Evolutionary conservation across 2,113 vertebrate species (phyloP).

Genomic region (Penelope pileata): DNA sequence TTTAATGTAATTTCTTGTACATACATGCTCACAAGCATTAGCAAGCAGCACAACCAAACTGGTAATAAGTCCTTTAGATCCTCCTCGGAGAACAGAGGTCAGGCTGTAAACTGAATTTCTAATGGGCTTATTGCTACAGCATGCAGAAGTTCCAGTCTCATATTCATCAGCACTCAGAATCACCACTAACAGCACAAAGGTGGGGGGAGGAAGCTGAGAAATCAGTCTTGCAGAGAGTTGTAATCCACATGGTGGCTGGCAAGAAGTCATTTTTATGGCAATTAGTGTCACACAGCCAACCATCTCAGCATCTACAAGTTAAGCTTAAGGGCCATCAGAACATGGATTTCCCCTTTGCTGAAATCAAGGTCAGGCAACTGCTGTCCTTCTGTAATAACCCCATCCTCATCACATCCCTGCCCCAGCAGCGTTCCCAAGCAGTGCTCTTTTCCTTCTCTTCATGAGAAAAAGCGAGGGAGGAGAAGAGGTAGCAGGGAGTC

Average conservation of each 20-base stretch:
- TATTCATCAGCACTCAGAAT: accelerated
- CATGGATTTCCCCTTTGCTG: neutral
- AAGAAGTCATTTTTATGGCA: neutral
- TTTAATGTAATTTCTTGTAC: neutral
- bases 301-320: neutral
- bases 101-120: neutral
- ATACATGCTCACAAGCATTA: neutral
- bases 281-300: neutral
- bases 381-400: neutral
- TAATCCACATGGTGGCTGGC: neutral
- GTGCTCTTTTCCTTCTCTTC: neutral
- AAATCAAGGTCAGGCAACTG: neutral
- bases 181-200: neutral
- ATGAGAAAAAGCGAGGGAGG: neutral
- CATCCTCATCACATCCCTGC: accelerated
- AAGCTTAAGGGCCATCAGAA: neutral
- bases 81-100: neutral
- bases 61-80: neutral
- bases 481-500: neutral
- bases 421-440: neutral
- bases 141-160: neutral
- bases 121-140: neutral
- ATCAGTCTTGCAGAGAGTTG: neutral
- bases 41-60: neutral
- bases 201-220: neutral